Percentiles rank a stretch among this genome's conserved stretches.
phyloP scores from a whole-genome alignment of 2,113 vertebrate species.

The Apodemus sylvaticus region DNA sequence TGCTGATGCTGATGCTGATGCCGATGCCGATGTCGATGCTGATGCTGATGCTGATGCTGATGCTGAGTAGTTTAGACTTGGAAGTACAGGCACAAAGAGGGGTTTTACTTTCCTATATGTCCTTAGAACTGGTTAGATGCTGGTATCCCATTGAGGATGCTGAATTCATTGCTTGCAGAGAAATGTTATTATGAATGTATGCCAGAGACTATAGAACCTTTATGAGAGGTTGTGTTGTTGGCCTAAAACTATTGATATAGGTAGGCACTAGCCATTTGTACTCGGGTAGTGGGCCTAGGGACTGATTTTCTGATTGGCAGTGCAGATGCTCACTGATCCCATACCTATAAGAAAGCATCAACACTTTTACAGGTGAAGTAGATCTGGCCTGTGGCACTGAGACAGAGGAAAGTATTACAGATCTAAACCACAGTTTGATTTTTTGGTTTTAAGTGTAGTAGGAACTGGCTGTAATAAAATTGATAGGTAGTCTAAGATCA shows the following conservation, averaged over 20 bases:
- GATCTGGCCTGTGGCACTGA: not conserved
- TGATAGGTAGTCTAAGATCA: not conserved
- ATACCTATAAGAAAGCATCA: not conserved
- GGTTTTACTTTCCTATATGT: not conserved
- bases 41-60: not conserved
- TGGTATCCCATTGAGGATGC: not conserved
- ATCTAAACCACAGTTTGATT: not conserved
- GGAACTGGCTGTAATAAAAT: not conserved
- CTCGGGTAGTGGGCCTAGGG: not conserved
- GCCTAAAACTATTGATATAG: not conserved
- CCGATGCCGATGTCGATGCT: not conserved
- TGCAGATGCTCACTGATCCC: not conserved
- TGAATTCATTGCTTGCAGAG: constrained; percentile 7
- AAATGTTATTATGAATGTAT: not conserved
- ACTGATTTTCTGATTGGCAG: constrained; percentile 9
- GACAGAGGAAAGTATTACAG: not conserved
- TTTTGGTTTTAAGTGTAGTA: not conserved
- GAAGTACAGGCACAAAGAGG: not conserved
- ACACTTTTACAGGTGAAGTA: not conserved
- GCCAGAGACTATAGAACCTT: not conserved
- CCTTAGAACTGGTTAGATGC: not conserved
- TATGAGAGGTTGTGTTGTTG: not conserved
- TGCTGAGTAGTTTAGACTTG: not conserved
- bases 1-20: not conserved
- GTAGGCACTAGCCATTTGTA: not conserved